Base-by-base conservation (phyloP, 64 coral and sea anemone species). In the Stylophora pistillata region DNA sequence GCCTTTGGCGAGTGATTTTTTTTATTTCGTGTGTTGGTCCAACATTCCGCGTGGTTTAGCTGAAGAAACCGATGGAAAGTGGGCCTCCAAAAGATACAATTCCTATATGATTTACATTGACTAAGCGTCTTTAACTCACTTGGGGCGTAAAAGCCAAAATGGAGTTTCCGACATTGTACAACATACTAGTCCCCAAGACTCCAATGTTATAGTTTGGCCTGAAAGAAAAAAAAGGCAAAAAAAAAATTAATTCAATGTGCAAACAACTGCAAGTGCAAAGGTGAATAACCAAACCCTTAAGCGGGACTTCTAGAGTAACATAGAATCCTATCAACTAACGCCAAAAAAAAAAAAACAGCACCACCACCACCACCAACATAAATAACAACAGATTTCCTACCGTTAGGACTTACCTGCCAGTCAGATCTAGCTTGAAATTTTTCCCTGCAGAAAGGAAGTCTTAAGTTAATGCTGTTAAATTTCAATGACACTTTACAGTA, bases 171-270 rank as follows among this genome's bases (percentile, higher is more conserved):
- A 99, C 86, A 81, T 91, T 93, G 78, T 99, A 99, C 16, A 99
- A 41, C 74, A 92, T 93, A 61, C 97, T 99, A 26, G 97, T 95
- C 16, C 86, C 93, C 14, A 99, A 78, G 18, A 88, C 97, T 82
- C 97, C 97, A 55, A 99, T 99, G 85, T 93, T 89, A 59, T 95
- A 95, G 73, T 92, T 79, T n/a, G 97, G 93, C 32, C 97, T 99
- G 72, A 33, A 59, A 64, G 13, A 81, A 84, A 56, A 14, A 52
- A 15, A 74, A 18, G 33, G 29, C 16, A 17, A 23, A 20, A 32
- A 27, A 77, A 31, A 77, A 31, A 2, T 1, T 10, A 34, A 31
- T 20, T 77, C 16, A 7, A 7, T 13, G 63, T 37, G 63, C 10
- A 15, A 85, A 1, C 56, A 79, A 13, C 0, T 79, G 21, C 15